phyloP scores from a whole-genome alignment of 2,888 invertebrate species.

The Nasonovia ribisnigri region DNA sequence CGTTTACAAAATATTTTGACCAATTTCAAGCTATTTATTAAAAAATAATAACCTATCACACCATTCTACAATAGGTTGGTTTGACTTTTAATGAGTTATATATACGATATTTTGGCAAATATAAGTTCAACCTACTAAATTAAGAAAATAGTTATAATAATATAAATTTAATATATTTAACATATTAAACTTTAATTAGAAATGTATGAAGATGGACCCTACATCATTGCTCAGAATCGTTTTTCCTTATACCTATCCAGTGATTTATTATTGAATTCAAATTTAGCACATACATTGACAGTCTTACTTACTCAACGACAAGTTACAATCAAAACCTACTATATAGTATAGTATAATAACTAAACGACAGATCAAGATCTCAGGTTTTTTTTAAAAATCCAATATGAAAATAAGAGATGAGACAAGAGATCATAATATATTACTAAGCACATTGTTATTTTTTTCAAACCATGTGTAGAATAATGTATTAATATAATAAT shows the following conservation, averaged over 20 bases:
- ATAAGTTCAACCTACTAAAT: not conserved
- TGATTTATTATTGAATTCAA: not conserved
- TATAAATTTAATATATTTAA: not conserved
- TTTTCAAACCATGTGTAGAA: not conserved
- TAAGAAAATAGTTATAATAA: not conserved
- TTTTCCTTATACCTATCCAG: not conserved
- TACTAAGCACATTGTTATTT: not conserved
- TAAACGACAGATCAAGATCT: no score
- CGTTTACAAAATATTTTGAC: not conserved
- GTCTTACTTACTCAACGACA: not conserved
- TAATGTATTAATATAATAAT: not conserved
- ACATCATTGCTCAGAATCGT: not conserved
- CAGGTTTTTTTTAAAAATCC: no score
- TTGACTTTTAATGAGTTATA: not conserved
- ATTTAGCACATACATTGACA: not conserved
- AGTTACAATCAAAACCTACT: not conserved
- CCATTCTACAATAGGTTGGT: not conserved
- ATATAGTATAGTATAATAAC: no score
- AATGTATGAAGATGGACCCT: no score
- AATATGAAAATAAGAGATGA: no score
- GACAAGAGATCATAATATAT: not conserved
- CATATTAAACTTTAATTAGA: not conserved
- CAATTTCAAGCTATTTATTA: not conserved
- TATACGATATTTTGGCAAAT: not conserved
- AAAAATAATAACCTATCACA: not conserved